Conservation (phyloP, 2,113 vertebrate species). For the Chaetops frenatus region DNA sequence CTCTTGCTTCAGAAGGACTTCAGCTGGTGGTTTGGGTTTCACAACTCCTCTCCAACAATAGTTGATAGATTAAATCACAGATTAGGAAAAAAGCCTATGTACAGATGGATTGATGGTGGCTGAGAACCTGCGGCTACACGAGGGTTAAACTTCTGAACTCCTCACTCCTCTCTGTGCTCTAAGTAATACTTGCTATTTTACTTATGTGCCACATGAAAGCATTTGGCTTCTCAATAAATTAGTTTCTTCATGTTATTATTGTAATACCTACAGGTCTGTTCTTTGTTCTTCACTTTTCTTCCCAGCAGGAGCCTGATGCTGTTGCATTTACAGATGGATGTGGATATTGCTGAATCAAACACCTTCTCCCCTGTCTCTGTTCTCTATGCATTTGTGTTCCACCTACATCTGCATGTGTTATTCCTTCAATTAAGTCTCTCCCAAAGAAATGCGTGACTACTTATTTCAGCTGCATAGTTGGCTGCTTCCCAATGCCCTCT, state of each 20-base stretch:
- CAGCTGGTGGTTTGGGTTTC: not conserved
- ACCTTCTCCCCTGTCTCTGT: not conserved
- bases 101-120: not conserved
- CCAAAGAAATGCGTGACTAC: not conserved
- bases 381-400: not conserved
- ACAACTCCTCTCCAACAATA: not conserved
- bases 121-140: not conserved
- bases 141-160: not conserved
- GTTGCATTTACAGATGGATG: not conserved
- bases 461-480: slow-evolving; percentile 25
- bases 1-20: not conserved
- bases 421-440: slow-evolving; percentile 14
- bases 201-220: not conserved
- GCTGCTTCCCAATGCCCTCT: slow-evolving; percentile 15
- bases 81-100: not conserved
- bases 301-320: not conserved
- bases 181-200: not conserved
- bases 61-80: not conserved
- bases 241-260: not conserved
- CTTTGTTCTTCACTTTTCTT: not conserved
- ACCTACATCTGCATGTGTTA: slow-evolving; percentile 7
- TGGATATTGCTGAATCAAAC: not conserved
- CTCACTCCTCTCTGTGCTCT: not conserved
- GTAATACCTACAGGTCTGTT: not conserved
- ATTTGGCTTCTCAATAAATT: not conserved